Base-by-base conservation (phyloP, 2,113 vertebrate species). In the Perognathus longimembris region DNA sequence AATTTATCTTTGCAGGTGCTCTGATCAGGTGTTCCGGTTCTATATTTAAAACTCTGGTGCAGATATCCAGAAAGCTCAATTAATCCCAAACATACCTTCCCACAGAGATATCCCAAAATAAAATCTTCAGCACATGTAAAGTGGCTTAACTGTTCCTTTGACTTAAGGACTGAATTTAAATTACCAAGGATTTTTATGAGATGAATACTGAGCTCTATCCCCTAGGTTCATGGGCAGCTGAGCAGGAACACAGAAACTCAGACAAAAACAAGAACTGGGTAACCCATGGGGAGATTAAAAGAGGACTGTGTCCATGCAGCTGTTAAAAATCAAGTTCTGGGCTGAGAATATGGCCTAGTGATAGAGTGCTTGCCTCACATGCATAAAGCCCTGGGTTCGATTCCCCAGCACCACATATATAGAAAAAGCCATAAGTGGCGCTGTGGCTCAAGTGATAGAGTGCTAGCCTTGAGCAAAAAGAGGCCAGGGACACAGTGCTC, bases 101-200 rank as follows among this genome's bases (percentile, higher is more conserved):
- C 93, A 96, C 94, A 83, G 95, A 95, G 95, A 95, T 92, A 95
- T 95, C 91, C 95, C 92, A 95, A 96, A 97, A 97, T 97, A 96
- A 96, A 96, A 94, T 95, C 94, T 90, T 94, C 20, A 57, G 71
- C 78, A 88, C 90, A 91, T 82, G 78, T 79, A 88, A 95, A 96
- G 78, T 91, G 88, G 81, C 93, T 96, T 96, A 96, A 94, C 95
- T 85, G 12, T 91, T 96, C 91, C 95, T 70, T 94, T 83, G 88
- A 93, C 85, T 94, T 93, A 96, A 92, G 80, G 91, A 88, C 80
- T 93, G 70, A 91, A 92, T 88, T 94, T 90, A 93, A 95, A 81
- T 83, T 95, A 84, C 87, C 86, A 89, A 92, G 26, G 6, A 3
- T 63, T 92, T 97, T 90, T 86, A 83, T 78, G 90, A 88, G 78